phyloP scores from a whole-genome alignment of 2,113 vertebrate genomes.

The Rhynchopsitta pachyrhyncha region DNA sequence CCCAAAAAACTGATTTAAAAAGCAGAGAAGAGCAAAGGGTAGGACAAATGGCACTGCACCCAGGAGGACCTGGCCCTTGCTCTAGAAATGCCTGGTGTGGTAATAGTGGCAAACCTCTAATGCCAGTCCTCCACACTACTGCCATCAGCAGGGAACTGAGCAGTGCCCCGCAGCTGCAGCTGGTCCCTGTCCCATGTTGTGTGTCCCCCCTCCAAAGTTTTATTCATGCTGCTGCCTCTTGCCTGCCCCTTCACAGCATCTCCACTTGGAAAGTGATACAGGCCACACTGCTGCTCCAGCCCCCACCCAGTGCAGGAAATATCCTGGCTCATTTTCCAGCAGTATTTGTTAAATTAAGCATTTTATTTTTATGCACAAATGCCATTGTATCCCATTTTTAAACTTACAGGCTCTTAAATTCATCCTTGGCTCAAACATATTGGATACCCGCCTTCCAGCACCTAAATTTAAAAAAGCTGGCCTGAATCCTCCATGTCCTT shows the following conservation, averaged over 20 bases:
- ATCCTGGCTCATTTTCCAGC: not conserved
- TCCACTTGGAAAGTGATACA: not conserved
- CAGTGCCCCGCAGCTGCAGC: fast-evolving
- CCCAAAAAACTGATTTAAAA: not conserved
- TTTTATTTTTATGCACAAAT: not conserved
- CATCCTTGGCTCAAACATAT: not conserved
- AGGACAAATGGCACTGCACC: not conserved
- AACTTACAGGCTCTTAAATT: not conserved
- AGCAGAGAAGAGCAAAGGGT: not conserved
- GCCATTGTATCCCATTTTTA: not conserved
- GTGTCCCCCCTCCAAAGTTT: not conserved
- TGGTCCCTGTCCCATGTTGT: not conserved
- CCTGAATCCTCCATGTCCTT: not conserved
- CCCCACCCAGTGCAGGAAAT: not conserved
- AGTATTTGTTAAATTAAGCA: not conserved
- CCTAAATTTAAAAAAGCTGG: not conserved
- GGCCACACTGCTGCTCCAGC: not conserved
- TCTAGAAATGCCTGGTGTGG: not conserved
- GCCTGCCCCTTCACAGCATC: fast-evolving
- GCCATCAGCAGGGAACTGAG: not conserved
- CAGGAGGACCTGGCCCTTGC: not conserved
- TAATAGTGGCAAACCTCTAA: not conserved
- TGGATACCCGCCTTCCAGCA: not conserved
- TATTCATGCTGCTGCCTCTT: not conserved
- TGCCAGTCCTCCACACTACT: not conserved